A percentile compares a stretch with the other conserved stretches of the same genome.
Conservation (phyloP, 2,113 vertebrate species). For the Pseudorhombus dupliciocellatus region DNA sequence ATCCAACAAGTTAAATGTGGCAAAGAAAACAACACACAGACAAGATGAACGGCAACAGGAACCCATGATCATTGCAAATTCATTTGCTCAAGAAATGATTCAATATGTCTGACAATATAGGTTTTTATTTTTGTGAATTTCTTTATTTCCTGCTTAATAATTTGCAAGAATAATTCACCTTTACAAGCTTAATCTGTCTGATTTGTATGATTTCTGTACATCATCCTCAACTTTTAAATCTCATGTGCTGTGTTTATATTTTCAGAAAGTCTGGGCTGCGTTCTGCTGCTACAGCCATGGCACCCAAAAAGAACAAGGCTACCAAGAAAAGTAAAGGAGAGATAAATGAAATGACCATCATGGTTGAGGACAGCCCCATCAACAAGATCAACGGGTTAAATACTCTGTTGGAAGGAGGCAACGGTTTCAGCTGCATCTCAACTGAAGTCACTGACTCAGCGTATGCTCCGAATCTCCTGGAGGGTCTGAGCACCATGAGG, state of each 20-base stretch:
- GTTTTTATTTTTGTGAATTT: background rate
- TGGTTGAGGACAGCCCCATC: conserved; percentile 92
- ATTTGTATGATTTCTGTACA: background rate
- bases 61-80: background rate
- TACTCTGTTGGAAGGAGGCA: conserved; percentile 91
- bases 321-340: conserved; percentile 93
- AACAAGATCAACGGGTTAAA: conserved; percentile 93
- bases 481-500: conserved; percentile 94
- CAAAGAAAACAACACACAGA: background rate
- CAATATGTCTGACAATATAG: background rate
- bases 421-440: conserved; percentile 95
- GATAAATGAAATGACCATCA: conserved; percentile 91
- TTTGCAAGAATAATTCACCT: background rate
- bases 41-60: background rate
- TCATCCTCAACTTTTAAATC: background rate
- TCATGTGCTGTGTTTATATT: conserved; percentile 30
- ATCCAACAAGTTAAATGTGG: background rate
- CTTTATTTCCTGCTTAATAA: background rate
- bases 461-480: conserved; percentile 92
- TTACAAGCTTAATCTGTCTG: background rate
- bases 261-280: conserved; percentile 84
- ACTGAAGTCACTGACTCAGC: conserved; percentile 90
- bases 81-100: background rate
- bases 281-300: conserved; percentile 89
- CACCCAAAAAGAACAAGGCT: conserved; percentile 96